phyloP scores from a whole-genome alignment of 1,140 invertebrate genomes.

The Leptonema lineaticorne region DNA sequence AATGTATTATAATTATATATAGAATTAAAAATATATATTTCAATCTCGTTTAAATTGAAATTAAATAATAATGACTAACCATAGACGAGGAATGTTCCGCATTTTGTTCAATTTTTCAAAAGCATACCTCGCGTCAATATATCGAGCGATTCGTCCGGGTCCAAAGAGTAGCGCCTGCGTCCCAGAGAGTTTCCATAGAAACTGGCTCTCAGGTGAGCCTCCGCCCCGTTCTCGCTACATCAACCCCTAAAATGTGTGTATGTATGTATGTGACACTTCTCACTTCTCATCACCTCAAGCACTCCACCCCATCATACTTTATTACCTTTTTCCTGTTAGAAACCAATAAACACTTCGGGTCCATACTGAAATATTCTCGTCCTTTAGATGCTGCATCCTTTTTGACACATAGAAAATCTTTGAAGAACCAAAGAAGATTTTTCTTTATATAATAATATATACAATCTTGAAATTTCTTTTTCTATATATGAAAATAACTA shows the following conservation, averaged over 20 bases:
- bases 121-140: background rate
- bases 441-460: too few species aligned
- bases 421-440: too few species aligned
- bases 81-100: too few species aligned
- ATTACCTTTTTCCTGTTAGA: background rate
- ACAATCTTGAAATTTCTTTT: too few species aligned
- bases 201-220: conserved; percentile 32
- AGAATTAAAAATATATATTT: background rate
- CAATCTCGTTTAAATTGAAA: background rate
- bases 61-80: background rate
- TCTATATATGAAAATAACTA: too few species aligned
- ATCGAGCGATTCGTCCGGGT: conserved; percentile 17
- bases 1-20: background rate
- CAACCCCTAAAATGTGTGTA: too few species aligned
- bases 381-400: too few species aligned
- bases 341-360: background rate
- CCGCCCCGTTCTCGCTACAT: background rate
- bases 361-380: too few species aligned
- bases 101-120: too few species aligned
- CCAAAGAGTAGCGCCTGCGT: conserved; percentile 31
- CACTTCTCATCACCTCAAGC: background rate
- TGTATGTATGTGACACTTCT: too few species aligned
- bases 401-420: too few species aligned
- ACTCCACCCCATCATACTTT: background rate
- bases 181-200: conserved; percentile 28